These are phyloP conservation scores for Bugulina stolonifera DNA, from an alignment of 2,888 invertebrate genomes.

Conservation along the genomic window DNA sequence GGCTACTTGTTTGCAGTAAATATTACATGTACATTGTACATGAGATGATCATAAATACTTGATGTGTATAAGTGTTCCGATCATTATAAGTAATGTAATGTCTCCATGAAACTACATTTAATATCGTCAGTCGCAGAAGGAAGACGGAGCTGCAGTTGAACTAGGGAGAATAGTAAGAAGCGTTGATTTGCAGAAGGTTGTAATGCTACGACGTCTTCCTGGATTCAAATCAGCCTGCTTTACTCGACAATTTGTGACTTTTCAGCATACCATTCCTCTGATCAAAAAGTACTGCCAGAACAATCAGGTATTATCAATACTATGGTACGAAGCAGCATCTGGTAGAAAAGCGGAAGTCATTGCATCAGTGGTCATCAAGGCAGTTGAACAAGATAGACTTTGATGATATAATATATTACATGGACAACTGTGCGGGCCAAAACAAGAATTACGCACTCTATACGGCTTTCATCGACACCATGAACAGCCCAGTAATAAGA, in stretches of 20 bases:
- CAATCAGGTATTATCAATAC: conserved; percentile 13
- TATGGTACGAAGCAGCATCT: conserved; percentile 29
- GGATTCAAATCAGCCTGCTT: not conserved
- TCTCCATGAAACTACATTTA: too few relatives aligned
- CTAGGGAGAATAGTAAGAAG: too few relatives aligned
- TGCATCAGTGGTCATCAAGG: too few relatives aligned
- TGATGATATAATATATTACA: conserved; percentile 27
- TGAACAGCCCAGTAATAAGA: not conserved
- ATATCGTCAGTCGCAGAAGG: too few relatives aligned
- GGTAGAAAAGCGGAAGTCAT: conserved; percentile 29
- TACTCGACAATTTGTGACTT: not conserved
- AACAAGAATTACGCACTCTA: conserved; percentile 25
- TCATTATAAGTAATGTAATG: too few relatives aligned
- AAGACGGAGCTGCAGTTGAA: too few relatives aligned
- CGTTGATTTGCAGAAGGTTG: too few relatives aligned
- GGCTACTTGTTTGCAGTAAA: too few relatives aligned
- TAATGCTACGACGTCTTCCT: not conserved
- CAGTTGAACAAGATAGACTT: not conserved
- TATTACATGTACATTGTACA: too few relatives aligned
- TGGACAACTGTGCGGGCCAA: conserved; percentile 31
- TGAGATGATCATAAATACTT: too few relatives aligned
- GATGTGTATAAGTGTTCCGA: too few relatives aligned
- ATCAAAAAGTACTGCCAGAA: conserved; percentile 17
- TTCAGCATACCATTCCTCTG: not conserved
- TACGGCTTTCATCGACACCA: not conserved